A percentile compares a stretch with the other conserved stretches of the same genome.
phyloP scores from a whole-genome alignment of 2,797 vertebrate species.

The Moxostoma hubbsi region DNA sequence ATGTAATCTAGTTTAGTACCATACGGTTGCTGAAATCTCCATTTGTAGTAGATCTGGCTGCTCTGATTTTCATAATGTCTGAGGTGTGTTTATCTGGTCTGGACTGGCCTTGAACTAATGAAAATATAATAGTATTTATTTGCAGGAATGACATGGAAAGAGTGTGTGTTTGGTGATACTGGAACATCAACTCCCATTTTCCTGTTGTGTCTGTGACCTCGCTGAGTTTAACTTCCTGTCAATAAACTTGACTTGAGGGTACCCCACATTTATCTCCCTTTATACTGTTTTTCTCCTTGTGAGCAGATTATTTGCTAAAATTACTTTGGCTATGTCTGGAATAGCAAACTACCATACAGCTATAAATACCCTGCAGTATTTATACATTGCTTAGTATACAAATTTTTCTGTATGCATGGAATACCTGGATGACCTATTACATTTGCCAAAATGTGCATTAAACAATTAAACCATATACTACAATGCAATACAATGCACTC shows the following conservation, averaged over 20 bases:
- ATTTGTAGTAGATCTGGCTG: slow-evolving; percentile 48
- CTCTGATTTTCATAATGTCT: background rate
- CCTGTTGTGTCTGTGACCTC: slow-evolving; percentile 58
- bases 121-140: slow-evolving; percentile 20
- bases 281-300: no score
- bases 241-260: background rate
- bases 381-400: no score
- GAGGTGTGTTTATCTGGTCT: background rate
- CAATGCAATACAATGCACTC: no score
- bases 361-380: no score
- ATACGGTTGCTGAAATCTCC: slow-evolving; percentile 61
- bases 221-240: slow-evolving; percentile 44
- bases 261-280: no score
- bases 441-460: no score
- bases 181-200: slow-evolving; percentile 68
- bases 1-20: slow-evolving; percentile 69
- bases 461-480: no score
- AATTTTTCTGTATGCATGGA: no score
- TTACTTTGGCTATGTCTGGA: no score
- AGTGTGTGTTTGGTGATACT: slow-evolving; percentile 40
- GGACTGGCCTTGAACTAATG: slow-evolving; percentile 9
- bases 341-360: no score
- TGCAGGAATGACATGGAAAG: background rate
- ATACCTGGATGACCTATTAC: no score
- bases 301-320: no score